phyloP scores from a whole-genome alignment of 2,113 vertebrate species.

The Struthidea cinerea region DNA sequence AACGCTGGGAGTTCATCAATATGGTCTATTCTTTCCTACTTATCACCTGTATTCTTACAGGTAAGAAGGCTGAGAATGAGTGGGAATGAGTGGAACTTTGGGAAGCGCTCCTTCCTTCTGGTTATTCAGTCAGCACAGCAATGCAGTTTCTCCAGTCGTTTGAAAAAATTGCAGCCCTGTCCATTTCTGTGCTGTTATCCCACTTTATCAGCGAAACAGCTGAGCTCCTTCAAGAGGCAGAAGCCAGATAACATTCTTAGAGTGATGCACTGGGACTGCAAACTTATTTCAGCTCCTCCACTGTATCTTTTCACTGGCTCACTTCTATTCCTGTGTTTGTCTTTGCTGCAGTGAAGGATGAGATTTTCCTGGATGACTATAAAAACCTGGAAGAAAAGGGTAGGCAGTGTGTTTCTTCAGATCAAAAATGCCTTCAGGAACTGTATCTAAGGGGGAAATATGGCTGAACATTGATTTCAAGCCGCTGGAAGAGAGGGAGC shows the following conservation, averaged over 20 bases:
- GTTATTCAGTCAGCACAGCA: slow-evolving; percentile 25
- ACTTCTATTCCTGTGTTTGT: slow-evolving; percentile 9
- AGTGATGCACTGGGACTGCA: neutral
- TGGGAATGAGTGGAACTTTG: slow-evolving; percentile 48
- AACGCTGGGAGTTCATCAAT: slow-evolving; percentile 30
- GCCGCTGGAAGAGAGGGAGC: neutral
- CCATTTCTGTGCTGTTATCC: slow-evolving; percentile 31
- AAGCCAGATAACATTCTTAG: slow-evolving; percentile 43
- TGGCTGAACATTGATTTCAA: neutral
- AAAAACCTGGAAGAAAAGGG: neutral
- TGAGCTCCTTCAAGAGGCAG: slow-evolving; percentile 39
- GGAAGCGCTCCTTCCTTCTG: neutral
- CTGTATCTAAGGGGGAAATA: neutral
- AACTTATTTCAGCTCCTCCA: neutral
- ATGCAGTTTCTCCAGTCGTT: neutral
- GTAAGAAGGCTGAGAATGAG: slow-evolving; percentile 2
- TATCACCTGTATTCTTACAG: neutral
- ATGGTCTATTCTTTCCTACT: slow-evolving; percentile 5
- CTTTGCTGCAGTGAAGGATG: neutral
- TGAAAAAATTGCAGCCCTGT: slow-evolving; percentile 27
- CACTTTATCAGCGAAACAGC: slow-evolving; percentile 32
- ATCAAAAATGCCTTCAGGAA: neutral
- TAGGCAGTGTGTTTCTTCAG: neutral
- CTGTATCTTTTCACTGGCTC: neutral
- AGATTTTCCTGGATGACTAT: neutral